These are phyloP conservation scores for Clanis bilineata DNA, from an alignment of 2,888 invertebrate species.

Conservation along the genomic window DNA sequence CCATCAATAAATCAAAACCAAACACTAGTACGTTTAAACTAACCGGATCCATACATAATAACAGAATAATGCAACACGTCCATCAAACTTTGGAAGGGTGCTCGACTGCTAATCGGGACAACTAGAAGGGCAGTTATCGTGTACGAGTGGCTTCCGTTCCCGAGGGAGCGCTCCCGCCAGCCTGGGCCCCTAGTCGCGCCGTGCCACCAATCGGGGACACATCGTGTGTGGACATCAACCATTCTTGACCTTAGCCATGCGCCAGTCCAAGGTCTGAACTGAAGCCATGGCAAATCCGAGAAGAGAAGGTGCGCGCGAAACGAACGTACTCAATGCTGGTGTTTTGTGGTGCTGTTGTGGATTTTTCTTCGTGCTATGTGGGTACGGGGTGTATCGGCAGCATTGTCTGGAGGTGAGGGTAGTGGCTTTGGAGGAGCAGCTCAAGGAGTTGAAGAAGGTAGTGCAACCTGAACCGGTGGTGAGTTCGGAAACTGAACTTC, in stretches of 20 bases:
- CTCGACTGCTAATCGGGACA: conserved; percentile 71
- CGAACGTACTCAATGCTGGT: conserved; percentile 60
- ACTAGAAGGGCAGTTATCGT: conserved; percentile 77
- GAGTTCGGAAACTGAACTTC: conserved; percentile 41
- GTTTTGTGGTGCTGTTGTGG: conserved; percentile 73
- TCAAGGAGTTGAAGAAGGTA: conserved; percentile 38
- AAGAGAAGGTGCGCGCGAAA: conserved; percentile 48
- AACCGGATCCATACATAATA: conserved; percentile 52
- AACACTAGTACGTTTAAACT: conserved; percentile 27
- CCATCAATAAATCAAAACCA: not conserved
- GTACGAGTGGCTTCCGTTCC: conserved; percentile 76
- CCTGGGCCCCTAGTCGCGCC: conserved; percentile 34
- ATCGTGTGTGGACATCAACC: conserved; percentile 10
- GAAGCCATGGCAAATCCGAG: conserved; percentile 54
- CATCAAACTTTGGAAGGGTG: conserved; percentile 76
- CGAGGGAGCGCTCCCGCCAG: conserved; percentile 56
- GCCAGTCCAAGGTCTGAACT: conserved; percentile 4
- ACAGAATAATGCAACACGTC: conserved; percentile 65
- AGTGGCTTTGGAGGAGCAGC: conserved; percentile 58
- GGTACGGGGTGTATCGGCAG: conserved; percentile 66
- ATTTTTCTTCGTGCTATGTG: conserved; percentile 61
- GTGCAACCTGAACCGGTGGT: conserved; percentile 33
- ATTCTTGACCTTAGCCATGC: conserved; percentile 14
- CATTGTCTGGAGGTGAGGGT: conserved; percentile 67
- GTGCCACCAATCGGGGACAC: conserved; percentile 25